Evolutionary conservation across 2,113 vertebrate species (phyloP), one percentile per base, ranked within the genome.

Genomic region (Otis tarda): DNA sequence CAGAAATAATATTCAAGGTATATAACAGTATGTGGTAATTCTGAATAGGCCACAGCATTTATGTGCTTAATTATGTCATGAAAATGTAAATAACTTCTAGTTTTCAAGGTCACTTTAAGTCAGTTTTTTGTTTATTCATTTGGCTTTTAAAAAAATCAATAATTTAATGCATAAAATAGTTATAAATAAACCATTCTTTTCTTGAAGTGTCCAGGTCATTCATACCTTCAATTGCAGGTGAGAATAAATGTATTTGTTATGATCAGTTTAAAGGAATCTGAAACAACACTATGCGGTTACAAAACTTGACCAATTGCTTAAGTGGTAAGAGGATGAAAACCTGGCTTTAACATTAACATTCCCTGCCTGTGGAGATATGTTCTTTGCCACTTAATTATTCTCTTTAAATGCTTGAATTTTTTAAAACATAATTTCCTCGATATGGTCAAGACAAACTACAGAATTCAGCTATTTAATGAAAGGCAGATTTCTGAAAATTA

Each of bases 181-280:
- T 92, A n/a, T 4, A 61, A 76, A 49, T 74, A 35, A 63, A 83
- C 45, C 37, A 41, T 75, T 87, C 2, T 83, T 94, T 95, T 86
- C 73, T 75, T 64, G 30, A 87, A 80, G 55, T 93, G 49, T 50
- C 90, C 39, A 87, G 61, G 37, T 85, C 65, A 41, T 63, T 91
- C 52, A n/a, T 95, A 10, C 47, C 37, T 94, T 57, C 79, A 76
- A 23, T 31, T 94, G 20, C 55, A 82, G 70, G 25, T 92, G n/a
- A 83, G 84, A 95, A 89, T 64, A 84, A 73, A 31, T 92, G 8
- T 21, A 24, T 89, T 94, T 94, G 45, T 77, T 90, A 45, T 53
- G 74, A 87, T 20, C 65, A 82, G 12, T 91, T 94, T 45, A 82
- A 90, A 90, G 64, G 55, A 65, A 70, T 84, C 33, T 55, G 67